These are phyloP conservation scores for Macropus fuliginosus DNA, from an alignment of 2,797 vertebrate genomes.

Conservation along the genomic window DNA sequence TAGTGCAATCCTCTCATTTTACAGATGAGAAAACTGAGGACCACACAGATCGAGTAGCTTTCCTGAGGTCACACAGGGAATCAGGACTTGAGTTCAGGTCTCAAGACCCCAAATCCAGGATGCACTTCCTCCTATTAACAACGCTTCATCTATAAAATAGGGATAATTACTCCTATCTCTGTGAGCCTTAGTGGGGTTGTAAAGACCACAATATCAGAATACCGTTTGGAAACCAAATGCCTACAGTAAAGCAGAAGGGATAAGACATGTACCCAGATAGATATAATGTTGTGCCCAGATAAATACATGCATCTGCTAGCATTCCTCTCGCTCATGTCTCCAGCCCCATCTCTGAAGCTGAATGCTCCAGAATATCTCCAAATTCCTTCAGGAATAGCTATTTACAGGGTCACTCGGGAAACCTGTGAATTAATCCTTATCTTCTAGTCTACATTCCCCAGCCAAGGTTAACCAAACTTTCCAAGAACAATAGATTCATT, in stretches of 20 bases:
- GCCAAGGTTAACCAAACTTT: neutral
- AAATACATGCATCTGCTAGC: neutral
- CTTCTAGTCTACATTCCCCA: neutral
- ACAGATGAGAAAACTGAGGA: neutral
- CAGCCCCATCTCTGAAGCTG: neutral
- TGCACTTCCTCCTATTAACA: neutral
- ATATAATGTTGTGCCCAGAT: neutral
- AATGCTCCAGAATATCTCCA: neutral
- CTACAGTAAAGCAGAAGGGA: neutral
- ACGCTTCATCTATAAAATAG: neutral
- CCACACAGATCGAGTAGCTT: neutral
- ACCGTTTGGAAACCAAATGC: neutral
- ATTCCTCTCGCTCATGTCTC: neutral
- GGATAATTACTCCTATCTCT: neutral
- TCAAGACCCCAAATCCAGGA: neutral
- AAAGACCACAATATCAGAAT: neutral
- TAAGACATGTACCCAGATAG: neutral
- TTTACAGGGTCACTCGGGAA: neutral
- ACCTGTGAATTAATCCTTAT: neutral
- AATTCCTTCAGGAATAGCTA: neutral
- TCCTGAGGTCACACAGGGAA: neutral
- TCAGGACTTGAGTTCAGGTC: no score
- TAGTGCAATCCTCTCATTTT: neutral
- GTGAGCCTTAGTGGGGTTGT: neutral
- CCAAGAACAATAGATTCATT: neutral